phyloP scores from a whole-genome alignment of 2,797 vertebrate species.

The Mus spretus region DNA sequence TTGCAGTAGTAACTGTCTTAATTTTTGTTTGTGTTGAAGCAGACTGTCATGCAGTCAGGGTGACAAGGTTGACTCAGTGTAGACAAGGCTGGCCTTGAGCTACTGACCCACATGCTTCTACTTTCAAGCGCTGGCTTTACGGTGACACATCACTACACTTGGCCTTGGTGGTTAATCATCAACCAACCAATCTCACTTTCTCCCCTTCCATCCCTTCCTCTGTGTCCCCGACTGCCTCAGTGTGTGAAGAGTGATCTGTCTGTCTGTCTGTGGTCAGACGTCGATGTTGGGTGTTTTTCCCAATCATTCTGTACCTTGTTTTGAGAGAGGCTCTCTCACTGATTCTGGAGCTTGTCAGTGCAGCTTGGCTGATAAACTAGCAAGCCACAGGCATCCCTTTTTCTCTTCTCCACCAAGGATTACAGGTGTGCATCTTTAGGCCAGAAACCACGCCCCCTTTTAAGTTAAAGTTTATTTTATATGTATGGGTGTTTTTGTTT shows the following conservation, averaged over 20 bases:
- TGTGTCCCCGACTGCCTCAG: background rate
- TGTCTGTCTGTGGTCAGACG: background rate
- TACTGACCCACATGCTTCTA: background rate
- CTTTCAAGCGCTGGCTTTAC: background rate
- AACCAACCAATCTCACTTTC: background rate
- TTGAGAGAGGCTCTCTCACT: background rate
- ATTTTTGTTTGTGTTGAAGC: background rate
- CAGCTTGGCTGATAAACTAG: background rate
- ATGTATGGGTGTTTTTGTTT: background rate
- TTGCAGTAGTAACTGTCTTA: background rate
- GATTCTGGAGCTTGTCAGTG: background rate
- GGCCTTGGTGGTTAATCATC: background rate
- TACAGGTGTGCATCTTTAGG: background rate
- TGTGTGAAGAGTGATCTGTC: background rate
- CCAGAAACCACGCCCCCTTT: background rate
- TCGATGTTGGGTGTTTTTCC: background rate
- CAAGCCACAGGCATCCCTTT: background rate
- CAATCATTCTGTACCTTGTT: background rate
- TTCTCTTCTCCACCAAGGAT: too few species aligned
- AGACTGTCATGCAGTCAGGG: background rate
- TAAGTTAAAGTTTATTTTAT: background rate
- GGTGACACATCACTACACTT: background rate
- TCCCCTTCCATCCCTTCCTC: background rate
- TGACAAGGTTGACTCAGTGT: background rate
- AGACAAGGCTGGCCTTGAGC: background rate